Base-by-base conservation (phyloP, 2,888 invertebrate genomes). In the Hirtodrosophila trivittata region DNA sequence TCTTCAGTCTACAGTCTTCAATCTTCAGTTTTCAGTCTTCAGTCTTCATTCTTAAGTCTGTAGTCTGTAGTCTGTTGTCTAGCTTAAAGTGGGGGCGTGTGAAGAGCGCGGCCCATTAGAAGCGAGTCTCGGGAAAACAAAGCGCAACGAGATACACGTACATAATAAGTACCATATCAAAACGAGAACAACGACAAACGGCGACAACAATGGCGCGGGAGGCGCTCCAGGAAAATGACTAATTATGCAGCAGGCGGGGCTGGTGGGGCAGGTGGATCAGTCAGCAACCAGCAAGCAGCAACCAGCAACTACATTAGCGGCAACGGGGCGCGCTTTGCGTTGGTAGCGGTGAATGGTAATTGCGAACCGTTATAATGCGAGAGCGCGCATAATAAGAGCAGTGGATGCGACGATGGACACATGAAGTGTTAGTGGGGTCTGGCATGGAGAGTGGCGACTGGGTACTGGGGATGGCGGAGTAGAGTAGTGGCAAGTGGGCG, bases 271-370 rank as follows among this genome's bases (percentile, higher is more conserved):
- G 50, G 14, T 25, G 12, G 46, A 28, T 1, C 28, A 28, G 1
- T 7, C 28, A n/a, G 28, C 9, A 28, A 21, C 41, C 38, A 54
- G 38, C 52, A 41, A 37, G 47, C 64, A 32, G 52, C 42, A 38
- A 42, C 37, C 41, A 49, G 42, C 63, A 67, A 62, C 64, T 80
- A 76, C 80, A 81, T 86, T 84, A 86, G 87, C 57, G 52, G 75
- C 72, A 71, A 69, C 70, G 70, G 65, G 68, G 75, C 66, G 51
- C 56, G 77, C 75, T 73, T 62, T 68, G 68, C 69, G 69, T 57
- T 83, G 80, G 74, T 81, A 81, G 81, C 86, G 87, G 81, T 82
- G 87, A 82, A 87, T 82, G 81, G 81, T 81, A 82, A 82, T 87
- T 85, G 87, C 70, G 64, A 72, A 82, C 81, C 81, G 81, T 82